Conservation (phyloP, 23 tunicate genomes). For the Clavelina lepadiformis region DNA sequence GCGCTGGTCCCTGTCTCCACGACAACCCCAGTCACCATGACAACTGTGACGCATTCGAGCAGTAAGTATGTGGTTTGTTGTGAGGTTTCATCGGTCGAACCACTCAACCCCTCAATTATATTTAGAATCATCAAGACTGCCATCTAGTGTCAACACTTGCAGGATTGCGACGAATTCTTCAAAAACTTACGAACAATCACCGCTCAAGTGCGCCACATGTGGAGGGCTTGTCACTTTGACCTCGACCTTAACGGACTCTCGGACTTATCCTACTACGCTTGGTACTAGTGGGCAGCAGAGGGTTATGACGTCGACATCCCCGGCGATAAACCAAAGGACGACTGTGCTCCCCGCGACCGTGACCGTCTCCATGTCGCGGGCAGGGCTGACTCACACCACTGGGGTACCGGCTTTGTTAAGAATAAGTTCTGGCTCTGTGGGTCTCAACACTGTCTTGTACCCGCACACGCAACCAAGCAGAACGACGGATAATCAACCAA, state of each 20-base stretch:
- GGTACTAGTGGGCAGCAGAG: constrained; percentile 31
- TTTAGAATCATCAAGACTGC: constrained; percentile 20
- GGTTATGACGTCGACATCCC: constrained; percentile 25
- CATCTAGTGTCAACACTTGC: constrained; percentile 9
- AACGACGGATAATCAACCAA: not conserved
- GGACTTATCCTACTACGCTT: constrained; percentile 1
- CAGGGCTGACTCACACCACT: constrained; percentile 26
- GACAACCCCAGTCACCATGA: constrained; percentile 9
- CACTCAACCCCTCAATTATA: not conserved
- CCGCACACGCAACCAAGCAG: constrained; percentile 13
- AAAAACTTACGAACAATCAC: not conserved
- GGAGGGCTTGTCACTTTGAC: constrained; percentile 32
- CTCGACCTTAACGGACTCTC: constrained; percentile 14
- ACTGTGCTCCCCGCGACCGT: constrained; percentile 52
- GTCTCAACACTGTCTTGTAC: constrained; percentile 39
- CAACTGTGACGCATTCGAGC: constrained; percentile 13
- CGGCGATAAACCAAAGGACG: constrained; percentile 27
- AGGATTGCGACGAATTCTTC: constrained; percentile 1
- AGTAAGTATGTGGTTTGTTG: too few relatives aligned
- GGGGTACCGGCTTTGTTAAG: constrained; percentile 58
- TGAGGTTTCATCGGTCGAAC: too few relatives aligned
- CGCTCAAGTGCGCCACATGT: constrained; percentile 35
- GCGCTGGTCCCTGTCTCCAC: constrained; percentile 51
- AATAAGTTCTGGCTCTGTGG: constrained; percentile 44
- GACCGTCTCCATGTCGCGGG: constrained; percentile 29